Conservation (phyloP, 1,140 invertebrate genomes). For the Halesus radiatus region DNA sequence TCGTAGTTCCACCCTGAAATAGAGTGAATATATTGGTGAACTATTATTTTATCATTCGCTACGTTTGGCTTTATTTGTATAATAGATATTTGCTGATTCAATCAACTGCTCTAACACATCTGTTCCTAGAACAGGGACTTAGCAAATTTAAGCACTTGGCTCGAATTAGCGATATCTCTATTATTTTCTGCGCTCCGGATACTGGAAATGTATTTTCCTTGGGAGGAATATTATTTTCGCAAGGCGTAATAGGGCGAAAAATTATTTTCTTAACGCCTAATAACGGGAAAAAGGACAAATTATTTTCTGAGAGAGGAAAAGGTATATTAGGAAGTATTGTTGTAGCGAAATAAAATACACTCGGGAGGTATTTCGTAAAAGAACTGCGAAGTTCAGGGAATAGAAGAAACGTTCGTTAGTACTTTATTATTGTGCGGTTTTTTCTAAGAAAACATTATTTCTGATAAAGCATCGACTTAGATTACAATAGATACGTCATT, state of each 20-base stretch:
- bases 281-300: slow-evolving; percentile 3
- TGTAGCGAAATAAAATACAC: too few relatives aligned
- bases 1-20: too few relatives aligned
- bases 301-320: not conserved
- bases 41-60: too few relatives aligned
- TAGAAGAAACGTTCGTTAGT: too few relatives aligned
- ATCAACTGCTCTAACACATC: slow-evolving; percentile 4
- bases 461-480: too few relatives aligned
- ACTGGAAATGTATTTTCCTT: not conserved
- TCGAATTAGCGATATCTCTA: slow-evolving; percentile 5
- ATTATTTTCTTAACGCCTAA: slow-evolving; percentile 19
- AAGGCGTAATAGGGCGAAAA: not conserved
- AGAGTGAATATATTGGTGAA: too few relatives aligned
- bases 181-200: not conserved
- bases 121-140: not conserved
- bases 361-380: too few relatives aligned
- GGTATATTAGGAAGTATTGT: too few relatives aligned
- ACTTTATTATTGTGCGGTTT: too few relatives aligned
- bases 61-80: not conserved
- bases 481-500: too few relatives aligned
- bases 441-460: too few relatives aligned
- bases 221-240: not conserved
- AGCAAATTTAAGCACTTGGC: not conserved
- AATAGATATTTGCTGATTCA: not conserved
- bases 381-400: too few relatives aligned